phyloP scores from a whole-genome alignment of 1,140 invertebrate genomes.

The Hylaeus volcanicus region DNA sequence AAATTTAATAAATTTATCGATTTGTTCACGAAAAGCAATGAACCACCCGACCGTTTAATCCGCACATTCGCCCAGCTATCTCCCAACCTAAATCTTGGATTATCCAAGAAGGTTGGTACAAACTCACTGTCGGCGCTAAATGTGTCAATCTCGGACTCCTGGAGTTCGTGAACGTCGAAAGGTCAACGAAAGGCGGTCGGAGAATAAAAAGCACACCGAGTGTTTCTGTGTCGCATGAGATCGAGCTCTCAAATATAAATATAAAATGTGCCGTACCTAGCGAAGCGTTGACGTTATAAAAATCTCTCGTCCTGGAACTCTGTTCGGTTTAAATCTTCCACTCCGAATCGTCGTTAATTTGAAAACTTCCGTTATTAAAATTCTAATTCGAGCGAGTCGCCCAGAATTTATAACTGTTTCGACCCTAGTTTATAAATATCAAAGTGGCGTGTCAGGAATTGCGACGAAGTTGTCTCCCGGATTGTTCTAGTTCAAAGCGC shows the following conservation, averaged over 20 bases:
- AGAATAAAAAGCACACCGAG: background rate
- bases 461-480: too few relatives aligned
- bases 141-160: background rate
- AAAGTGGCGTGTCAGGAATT: too few relatives aligned
- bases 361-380: too few relatives aligned
- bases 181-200: background rate
- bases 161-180: background rate
- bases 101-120: background rate
- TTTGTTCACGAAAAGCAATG: too few relatives aligned
- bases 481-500: too few relatives aligned
- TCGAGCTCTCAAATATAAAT: background rate
- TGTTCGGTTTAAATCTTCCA: too few relatives aligned
- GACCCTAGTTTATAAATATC: too few relatives aligned
- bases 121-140: constrained; percentile 1
- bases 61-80: constrained; percentile 24
- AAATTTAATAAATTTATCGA: too few relatives aligned
- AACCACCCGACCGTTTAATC: background rate
- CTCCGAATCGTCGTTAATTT: too few relatives aligned
- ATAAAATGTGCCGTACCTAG: background rate
- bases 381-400: too few relatives aligned
- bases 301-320: too few relatives aligned
- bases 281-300: background rate
- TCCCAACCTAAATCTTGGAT: constrained; percentile 23
- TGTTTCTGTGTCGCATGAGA: constrained; percentile 10
- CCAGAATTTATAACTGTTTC: too few relatives aligned